Evolutionary conservation across 1,140 invertebrate genomes (phyloP), one percentile per base, ranked within the genome.

Genomic region (Leptinotarsa lineolata): DNA sequence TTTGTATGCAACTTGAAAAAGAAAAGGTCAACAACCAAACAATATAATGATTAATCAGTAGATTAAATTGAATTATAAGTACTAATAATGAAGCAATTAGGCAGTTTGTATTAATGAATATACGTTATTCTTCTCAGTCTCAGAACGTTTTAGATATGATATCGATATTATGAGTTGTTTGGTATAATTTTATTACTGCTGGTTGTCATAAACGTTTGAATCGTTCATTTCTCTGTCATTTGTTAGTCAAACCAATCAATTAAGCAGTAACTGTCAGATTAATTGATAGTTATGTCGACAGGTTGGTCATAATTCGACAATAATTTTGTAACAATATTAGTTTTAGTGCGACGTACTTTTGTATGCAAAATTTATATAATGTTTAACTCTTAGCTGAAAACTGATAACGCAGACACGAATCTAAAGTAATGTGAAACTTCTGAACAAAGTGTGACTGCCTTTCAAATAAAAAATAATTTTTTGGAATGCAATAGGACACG

Each of bases 41-140:
- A 18, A 20, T 46, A 67, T 22, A 15, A 44, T 16, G 13, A 46
- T n/a, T 67, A 67, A 67, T 67, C 44, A 67, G 22, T 67, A n/a
- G 39, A 67, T 67, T 67, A 20, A 63, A 21, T n/a, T 21, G 5
- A 67, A 67, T 46, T 44, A 67, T 45, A 30, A 45, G 65, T 67
- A 44, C 65, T 39, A 67, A 44, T 67, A 67, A 67, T 67, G 39
- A 67, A 20, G 39, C 65, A 67, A 67, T 67, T 21, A 67, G 65
- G 65, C 65, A 67, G 44, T 67, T 67, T 67, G 65, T 67, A 67
- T 67, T 67, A 67, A 67, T 67, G 65, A 30, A 45, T 67, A 44
- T 45, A 45, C 24, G 20, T 30, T 67, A 67, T 67, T 67, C 65
- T 67, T 67, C 65, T 67, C 65, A 67, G 65, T 67, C 24, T 46